Percentiles rank a stretch among this genome's conserved stretches.
Evolutionary conservation across 1,140 invertebrate species (phyloP).

Genomic region (Vanessa tameamea): DNA sequence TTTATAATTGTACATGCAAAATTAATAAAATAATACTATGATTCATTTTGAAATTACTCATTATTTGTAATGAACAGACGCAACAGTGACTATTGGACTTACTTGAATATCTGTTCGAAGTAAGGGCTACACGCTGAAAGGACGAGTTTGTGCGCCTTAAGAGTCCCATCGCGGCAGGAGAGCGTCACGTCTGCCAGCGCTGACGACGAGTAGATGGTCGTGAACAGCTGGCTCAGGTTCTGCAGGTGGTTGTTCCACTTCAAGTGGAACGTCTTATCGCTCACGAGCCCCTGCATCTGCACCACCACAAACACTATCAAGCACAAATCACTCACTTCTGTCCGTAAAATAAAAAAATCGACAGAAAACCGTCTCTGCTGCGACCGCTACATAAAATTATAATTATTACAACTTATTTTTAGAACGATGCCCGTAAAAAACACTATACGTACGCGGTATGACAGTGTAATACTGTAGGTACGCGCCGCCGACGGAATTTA

Average conservation of each 20-base stretch:
- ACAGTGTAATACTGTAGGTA: constrained; percentile 80
- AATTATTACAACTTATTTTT: constrained; percentile 81
- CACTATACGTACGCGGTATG: constrained; percentile 81
- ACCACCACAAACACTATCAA: constrained; percentile 71
- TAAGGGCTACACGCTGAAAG: constrained; percentile 88
- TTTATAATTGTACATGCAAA: neutral
- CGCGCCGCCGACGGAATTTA: constrained; percentile 79
- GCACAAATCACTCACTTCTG: constrained; percentile 67
- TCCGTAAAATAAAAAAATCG: constrained; percentile 65
- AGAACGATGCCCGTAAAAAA: constrained; percentile 81
- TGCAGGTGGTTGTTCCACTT: constrained; percentile 89
- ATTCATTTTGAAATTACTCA: neutral
- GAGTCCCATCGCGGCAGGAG: constrained; percentile 83
- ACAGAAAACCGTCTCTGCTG: constrained; percentile 76
- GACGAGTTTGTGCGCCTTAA: constrained; percentile 87
- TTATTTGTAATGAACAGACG: constrained; percentile 4
- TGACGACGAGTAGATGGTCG: constrained; percentile 85
- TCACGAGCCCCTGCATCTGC: constrained; percentile 81
- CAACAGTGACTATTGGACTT: constrained; percentile 43
- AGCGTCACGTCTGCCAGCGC: constrained; percentile 85
- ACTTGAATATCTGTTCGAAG: constrained; percentile 88
- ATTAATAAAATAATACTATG: neutral
- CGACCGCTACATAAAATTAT: constrained; percentile 81
- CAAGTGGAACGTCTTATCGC: constrained; percentile 86
- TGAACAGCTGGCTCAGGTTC: constrained; percentile 86